Conservation (phyloP, 2,113 vertebrate genomes). For the Electrona antarctica region DNA sequence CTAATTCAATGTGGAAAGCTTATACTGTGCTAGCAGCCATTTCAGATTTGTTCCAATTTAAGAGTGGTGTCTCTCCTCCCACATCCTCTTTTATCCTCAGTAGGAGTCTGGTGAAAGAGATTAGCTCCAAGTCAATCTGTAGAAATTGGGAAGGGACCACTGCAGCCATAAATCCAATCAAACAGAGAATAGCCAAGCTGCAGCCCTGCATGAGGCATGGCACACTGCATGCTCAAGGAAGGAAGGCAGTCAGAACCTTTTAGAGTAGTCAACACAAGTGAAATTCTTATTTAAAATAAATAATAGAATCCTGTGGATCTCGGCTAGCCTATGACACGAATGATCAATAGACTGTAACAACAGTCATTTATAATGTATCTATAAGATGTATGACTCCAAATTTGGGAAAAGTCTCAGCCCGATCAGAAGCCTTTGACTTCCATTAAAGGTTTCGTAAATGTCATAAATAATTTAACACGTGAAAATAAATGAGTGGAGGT, state of each 20-base stretch:
- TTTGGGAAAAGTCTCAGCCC: too few species aligned
- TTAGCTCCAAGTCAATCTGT: slow-evolving; percentile 67
- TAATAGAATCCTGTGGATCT: too few species aligned
- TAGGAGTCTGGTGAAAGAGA: slow-evolving; percentile 61
- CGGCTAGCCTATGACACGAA: too few species aligned
- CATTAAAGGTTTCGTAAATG: too few species aligned
- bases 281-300: too few species aligned
- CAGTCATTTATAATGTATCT: too few species aligned
- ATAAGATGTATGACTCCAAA: too few species aligned
- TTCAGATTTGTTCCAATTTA: slow-evolving; percentile 66
- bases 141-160: slow-evolving; percentile 62
- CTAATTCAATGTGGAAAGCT: slow-evolving; percentile 42
- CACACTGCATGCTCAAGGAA: slow-evolving; percentile 19
- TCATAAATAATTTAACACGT: too few species aligned
- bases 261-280: too few species aligned
- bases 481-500: too few species aligned
- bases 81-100: slow-evolving; percentile 62
- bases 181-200: slow-evolving; percentile 45
- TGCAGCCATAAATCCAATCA: slow-evolving; percentile 72
- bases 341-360: too few species aligned
- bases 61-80: slow-evolving; percentile 59
- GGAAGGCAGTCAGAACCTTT: not conserved
- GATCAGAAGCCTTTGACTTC: too few species aligned
- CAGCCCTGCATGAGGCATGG: slow-evolving; percentile 25
- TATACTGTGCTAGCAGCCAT: slow-evolving; percentile 44